Conservation (phyloP, 2,113 vertebrate species). For the Gavia stellata region DNA sequence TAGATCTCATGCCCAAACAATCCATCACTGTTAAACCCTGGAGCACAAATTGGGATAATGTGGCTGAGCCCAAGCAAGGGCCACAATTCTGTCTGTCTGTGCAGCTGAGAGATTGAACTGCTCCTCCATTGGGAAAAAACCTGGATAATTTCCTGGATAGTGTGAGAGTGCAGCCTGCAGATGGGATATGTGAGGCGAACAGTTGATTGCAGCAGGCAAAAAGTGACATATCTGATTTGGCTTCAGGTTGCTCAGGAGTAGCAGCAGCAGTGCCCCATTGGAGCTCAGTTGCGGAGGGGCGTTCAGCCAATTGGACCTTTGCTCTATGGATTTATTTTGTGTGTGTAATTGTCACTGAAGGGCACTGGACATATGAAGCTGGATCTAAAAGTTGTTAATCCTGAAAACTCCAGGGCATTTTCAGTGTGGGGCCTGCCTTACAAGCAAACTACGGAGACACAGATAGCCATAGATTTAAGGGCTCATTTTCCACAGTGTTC, state of each 20-base stretch:
- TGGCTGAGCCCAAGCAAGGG: background rate
- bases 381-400: background rate
- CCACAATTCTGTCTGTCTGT: background rate
- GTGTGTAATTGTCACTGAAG: background rate
- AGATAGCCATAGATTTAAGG: background rate
- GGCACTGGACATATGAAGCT: background rate
- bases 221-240: background rate
- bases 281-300: background rate
- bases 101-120: background rate
- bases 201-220: background rate
- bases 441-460: background rate
- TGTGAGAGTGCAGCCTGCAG: background rate
- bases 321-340: background rate
- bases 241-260: background rate
- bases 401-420: conserved; percentile 8
- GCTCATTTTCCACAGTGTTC: background rate
- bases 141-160: background rate
- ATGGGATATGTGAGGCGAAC: background rate
- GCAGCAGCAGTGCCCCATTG: background rate
- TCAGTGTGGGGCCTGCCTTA: background rate
- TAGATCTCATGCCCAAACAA: background rate
- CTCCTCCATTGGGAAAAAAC: background rate
- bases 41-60: background rate
- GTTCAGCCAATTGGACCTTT: background rate
- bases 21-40: background rate